A percentile compares a stretch with the other conserved stretches of the same genome.
phyloP scores from a whole-genome alignment of 2,888 invertebrate genomes.

The Epirrhoe tristata region DNA sequence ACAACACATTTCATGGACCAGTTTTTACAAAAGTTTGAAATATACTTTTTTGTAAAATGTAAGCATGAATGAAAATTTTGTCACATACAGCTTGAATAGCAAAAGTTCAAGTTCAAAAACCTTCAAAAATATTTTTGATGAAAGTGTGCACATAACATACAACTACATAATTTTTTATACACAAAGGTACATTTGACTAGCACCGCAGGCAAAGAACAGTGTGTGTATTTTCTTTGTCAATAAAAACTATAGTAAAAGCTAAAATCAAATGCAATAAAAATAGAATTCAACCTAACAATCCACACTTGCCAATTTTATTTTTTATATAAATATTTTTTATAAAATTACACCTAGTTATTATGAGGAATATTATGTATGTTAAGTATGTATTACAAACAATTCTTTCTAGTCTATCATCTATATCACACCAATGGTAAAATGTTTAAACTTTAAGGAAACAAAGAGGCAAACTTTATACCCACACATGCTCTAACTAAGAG shows the following conservation, averaged over 20 bases:
- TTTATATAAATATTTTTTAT: slow-evolving; percentile 30
- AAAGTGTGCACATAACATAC: too few relatives aligned
- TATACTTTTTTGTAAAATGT: too few relatives aligned
- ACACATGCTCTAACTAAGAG: neutral
- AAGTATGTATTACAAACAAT: slow-evolving; percentile 31
- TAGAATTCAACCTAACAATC: slow-evolving; percentile 27
- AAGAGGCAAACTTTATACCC: slow-evolving; percentile 6
- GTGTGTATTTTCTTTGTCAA: slow-evolving; percentile 23
- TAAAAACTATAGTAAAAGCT: slow-evolving; percentile 39
- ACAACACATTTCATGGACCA: too few relatives aligned
- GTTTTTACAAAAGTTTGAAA: too few relatives aligned
- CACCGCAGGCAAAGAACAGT: slow-evolving; percentile 55
- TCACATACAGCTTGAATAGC: too few relatives aligned
- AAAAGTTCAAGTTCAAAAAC: too few relatives aligned
- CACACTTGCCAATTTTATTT: slow-evolving; percentile 39
- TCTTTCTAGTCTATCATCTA: slow-evolving; percentile 28
- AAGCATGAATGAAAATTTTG: too few relatives aligned
- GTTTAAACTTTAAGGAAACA: slow-evolving; percentile 25
- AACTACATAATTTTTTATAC: neutral
- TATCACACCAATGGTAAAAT: slow-evolving; percentile 36
- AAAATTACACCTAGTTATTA: slow-evolving; percentile 35
- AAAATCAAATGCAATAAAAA: slow-evolving; percentile 48
- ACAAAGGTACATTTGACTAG: slow-evolving; percentile 53
- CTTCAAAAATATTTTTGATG: too few relatives aligned
- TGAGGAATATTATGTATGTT: slow-evolving; percentile 36